phyloP scores from a whole-genome alignment of 2,113 vertebrate genomes.

The Hiodon tergisus region DNA sequence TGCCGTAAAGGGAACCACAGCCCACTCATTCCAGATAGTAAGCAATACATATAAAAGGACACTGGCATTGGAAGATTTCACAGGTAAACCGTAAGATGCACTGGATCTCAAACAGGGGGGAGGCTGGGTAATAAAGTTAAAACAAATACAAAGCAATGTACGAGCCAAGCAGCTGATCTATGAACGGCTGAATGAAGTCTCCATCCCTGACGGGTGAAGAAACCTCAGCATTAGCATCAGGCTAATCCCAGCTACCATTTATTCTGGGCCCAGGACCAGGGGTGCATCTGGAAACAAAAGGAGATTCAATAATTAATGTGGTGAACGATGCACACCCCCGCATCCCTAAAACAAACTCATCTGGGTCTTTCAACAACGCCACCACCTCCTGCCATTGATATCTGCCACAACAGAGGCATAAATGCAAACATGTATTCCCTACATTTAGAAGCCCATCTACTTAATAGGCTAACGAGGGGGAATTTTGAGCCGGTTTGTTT shows the following conservation, averaged over 20 bases:
- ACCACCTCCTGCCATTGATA: neutral
- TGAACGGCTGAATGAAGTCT: neutral
- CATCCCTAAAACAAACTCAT: neutral
- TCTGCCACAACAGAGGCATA: too few relatives aligned
- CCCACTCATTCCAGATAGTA: neutral
- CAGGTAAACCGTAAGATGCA: neutral
- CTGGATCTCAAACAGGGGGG: neutral
- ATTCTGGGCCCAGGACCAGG: slow-evolving; percentile 1
- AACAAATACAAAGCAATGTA: neutral
- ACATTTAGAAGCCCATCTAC: slow-evolving; percentile 6
- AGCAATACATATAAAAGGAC: neutral
- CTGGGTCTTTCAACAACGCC: too few relatives aligned
- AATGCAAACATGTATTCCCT: neutral
- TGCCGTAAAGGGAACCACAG: too few relatives aligned
- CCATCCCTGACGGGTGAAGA: neutral
- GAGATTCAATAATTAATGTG: neutral
- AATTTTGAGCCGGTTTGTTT: slow-evolving; percentile 35
- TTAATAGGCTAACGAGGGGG: slow-evolving; percentile 15
- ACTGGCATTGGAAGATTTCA: neutral
- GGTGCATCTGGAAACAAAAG: slow-evolving; percentile 21
- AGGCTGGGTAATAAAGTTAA: too few relatives aligned
- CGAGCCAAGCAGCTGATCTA: neutral
- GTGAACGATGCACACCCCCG: neutral
- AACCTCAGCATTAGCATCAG: neutral
- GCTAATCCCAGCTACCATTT: neutral